Conservation (phyloP, 2,888 invertebrate species). For the Marasmarcha lunaedactyla region DNA sequence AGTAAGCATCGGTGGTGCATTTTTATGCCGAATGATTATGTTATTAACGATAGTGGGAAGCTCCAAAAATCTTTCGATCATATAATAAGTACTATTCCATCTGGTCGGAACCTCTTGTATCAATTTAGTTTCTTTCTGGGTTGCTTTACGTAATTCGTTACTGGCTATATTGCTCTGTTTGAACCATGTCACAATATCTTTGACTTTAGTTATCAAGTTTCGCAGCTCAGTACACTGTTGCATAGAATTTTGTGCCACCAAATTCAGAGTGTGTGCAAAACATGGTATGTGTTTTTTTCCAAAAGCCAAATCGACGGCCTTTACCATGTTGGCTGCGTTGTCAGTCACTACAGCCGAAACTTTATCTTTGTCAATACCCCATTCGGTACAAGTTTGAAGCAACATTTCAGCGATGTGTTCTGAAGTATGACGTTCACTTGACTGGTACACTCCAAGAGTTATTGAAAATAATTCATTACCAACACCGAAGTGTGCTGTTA, state of each 20-base stretch:
- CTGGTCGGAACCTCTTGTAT: slow-evolving; percentile 9
- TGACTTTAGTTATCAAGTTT: slow-evolving; percentile 19
- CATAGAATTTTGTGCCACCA: slow-evolving; percentile 20
- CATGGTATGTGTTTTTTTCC: slow-evolving; percentile 20
- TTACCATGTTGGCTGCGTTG: slow-evolving; percentile 2
- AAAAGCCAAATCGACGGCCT: slow-evolving; percentile 1
- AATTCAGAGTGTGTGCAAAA: slow-evolving; percentile 27
- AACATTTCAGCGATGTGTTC: slow-evolving; percentile 23
- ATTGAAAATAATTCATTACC: slow-evolving; percentile 21
- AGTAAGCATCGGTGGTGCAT: slow-evolving; percentile 6
- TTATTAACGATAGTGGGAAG: slow-evolving; percentile 1
- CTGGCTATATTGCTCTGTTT: slow-evolving; percentile 21
- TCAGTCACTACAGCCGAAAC: slow-evolving; percentile 1
- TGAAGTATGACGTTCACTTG: slow-evolving; percentile 27
- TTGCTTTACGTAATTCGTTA: slow-evolving; percentile 3
- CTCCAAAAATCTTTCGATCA: slow-evolving; percentile 9
- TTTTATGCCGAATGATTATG: background rate
- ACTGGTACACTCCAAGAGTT: slow-evolving; percentile 27
- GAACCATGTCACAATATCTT: slow-evolving; percentile 23
- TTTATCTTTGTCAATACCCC: slow-evolving; percentile 14
- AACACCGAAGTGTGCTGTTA: slow-evolving; percentile 27
- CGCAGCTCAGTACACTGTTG: slow-evolving; percentile 12
- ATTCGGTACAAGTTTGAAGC: slow-evolving; percentile 18
- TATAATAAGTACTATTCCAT: slow-evolving; percentile 5
- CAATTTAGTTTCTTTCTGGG: slow-evolving; percentile 8